Conservation (phyloP, 2,113 vertebrate genomes). For the Otocyon megalotis region DNA sequence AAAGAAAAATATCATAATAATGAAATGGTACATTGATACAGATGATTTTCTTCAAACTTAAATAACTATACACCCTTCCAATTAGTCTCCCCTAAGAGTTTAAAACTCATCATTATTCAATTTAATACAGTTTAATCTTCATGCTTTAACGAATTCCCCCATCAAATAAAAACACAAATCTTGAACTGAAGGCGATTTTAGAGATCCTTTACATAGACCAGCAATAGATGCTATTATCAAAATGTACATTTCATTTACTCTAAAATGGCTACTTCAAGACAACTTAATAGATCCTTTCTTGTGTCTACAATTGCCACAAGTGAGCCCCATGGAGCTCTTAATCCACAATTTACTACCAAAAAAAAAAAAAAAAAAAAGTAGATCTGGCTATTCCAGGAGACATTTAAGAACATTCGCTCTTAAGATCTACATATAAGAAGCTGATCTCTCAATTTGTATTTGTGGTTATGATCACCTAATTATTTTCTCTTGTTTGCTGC, state of each 20-base stretch:
- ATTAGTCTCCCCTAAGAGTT: not conserved
- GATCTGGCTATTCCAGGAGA: not conserved
- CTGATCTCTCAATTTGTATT: not conserved
- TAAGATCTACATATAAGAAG: not conserved
- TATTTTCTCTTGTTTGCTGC: not conserved
- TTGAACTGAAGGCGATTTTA: not conserved
- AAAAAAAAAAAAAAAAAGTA: not conserved
- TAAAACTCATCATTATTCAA: not conserved
- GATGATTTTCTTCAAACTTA: not conserved
- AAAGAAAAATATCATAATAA: not conserved
- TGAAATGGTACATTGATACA: not conserved
- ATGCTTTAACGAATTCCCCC: not conserved
- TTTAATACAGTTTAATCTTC: not conserved
- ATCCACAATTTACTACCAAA: not conserved
- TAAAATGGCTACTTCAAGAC: not conserved
- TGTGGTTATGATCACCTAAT: not conserved
- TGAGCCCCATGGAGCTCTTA: not conserved
- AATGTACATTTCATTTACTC: conserved; percentile 38
- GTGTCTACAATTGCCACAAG: not conserved
- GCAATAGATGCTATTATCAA: conserved; percentile 3
- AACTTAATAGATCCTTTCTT: not conserved
- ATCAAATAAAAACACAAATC: conserved; percentile 22
- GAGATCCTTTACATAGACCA: not conserved
- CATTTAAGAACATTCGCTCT: conserved; percentile 26
- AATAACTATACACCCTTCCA: not conserved